Evolutionary conservation across 2,797 vertebrate genomes (phyloP).

Genomic region (Amniataba percoides): DNA sequence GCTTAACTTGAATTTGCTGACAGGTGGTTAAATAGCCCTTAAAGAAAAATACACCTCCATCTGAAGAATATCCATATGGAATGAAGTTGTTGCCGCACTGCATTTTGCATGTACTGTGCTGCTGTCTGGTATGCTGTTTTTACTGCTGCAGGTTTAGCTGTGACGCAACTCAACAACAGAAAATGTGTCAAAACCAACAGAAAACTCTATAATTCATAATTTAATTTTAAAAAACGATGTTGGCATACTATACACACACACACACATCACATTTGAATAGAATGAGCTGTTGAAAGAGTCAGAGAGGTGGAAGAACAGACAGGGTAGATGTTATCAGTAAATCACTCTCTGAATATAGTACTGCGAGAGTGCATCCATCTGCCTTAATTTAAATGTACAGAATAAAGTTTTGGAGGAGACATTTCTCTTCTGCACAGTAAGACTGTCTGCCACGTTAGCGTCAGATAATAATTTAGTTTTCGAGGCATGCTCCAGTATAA

Average conservation of each 20-base stretch:
- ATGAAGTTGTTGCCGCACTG: not conserved
- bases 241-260: not conserved
- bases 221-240: not conserved
- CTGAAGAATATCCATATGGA: not conserved
- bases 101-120: not conserved
- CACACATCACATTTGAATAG: too few relatives aligned
- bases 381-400: not conserved
- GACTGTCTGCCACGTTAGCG: not conserved
- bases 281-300: not conserved
- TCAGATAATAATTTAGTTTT: not conserved
- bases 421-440: not conserved
- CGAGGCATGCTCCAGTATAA: not conserved
- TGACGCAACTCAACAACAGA: conserved; percentile 13
- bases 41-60: not conserved
- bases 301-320: not conserved
- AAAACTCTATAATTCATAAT: not conserved
- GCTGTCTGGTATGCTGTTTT: not conserved
- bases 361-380: not conserved
- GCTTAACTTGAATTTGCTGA: not conserved
- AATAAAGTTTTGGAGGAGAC: not conserved
- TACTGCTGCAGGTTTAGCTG: not conserved
- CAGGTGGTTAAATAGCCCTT: not conserved
- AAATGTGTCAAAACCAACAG: conserved; percentile 9
- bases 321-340: not conserved
- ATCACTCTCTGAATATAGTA: not conserved